Evolutionary conservation across 2,888 invertebrate genomes (phyloP).

Genomic region (Phorcus lineatus): DNA sequence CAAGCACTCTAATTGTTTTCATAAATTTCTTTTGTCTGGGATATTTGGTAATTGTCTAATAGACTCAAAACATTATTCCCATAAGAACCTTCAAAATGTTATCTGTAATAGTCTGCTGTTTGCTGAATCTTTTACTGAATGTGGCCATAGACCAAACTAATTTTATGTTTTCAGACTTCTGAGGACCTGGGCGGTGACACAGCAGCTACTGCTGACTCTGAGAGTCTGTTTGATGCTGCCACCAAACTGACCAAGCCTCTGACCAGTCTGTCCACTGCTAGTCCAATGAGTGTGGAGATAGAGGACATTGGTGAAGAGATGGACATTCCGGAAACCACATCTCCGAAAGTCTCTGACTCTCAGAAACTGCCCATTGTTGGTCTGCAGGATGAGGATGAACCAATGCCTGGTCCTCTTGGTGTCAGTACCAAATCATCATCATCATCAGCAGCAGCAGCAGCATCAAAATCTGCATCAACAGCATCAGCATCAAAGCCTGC

Average conservation of each 20-base stretch:
- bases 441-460: not conserved
- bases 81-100: no score
- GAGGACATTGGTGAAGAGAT: conserved; percentile 10
- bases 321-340: not conserved
- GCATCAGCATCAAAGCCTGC: conserved; percentile 10
- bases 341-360: not conserved
- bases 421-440: not conserved
- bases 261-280: not conserved
- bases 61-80: no score
- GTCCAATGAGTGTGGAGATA: not conserved
- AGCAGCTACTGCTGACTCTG: not conserved
- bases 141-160: no score
- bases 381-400: not conserved
- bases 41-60: no score
- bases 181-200: conserved; percentile 25
- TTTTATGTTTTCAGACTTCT: not conserved
- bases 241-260: not conserved
- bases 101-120: no score
- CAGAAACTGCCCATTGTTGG: not conserved
- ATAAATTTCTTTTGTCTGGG: no score
- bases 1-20: no score
- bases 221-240: conserved; percentile 18
- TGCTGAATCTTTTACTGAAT: no score
- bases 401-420: not conserved
- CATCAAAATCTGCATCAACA: not conserved